These are phyloP conservation scores for Muraenolepis orangiensis DNA, from an alignment of 2,797 vertebrate species.

Conservation along the genomic window DNA sequence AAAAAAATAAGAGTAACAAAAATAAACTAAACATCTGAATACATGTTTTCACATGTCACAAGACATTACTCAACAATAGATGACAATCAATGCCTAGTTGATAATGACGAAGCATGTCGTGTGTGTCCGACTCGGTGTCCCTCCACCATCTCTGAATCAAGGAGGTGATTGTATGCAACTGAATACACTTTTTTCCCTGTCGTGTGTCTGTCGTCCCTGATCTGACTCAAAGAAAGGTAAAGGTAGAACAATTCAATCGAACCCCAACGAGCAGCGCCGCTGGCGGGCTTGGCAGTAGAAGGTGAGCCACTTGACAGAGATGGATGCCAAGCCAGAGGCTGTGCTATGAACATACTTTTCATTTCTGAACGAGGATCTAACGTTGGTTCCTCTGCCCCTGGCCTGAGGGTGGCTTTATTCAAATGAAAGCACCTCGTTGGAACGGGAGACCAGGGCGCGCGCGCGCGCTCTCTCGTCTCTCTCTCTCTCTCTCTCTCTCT, in stretches of 20 bases:
- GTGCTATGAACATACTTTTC: constrained; percentile 52
- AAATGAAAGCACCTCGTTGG: constrained; percentile 54
- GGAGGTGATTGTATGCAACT: neutral
- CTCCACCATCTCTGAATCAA: neutral
- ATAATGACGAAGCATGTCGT: no score
- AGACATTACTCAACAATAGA: no score
- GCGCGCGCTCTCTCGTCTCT: no score
- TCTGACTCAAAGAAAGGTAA: neutral
- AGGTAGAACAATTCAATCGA: constrained; percentile 16
- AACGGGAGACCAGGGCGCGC: constrained; percentile 21
- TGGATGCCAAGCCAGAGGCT: constrained; percentile 46
- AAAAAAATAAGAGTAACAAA: no score
- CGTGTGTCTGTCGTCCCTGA: constrained; percentile 16
- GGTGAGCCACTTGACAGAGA: constrained; percentile 52
- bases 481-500: no score
- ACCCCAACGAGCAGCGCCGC: constrained; percentile 15
- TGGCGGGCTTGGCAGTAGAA: constrained; percentile 41
- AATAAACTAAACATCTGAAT: no score
- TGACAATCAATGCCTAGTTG: no score
- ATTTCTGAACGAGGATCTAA: constrained; percentile 38
- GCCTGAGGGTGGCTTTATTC: constrained; percentile 45
- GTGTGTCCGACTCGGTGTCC: no score
- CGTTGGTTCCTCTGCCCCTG: constrained; percentile 18
- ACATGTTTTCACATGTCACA: no score
- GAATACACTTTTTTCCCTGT: neutral